Evolutionary conservation across 2,888 invertebrate genomes (phyloP).

Genomic region (Drosophila demipolita): DNA sequence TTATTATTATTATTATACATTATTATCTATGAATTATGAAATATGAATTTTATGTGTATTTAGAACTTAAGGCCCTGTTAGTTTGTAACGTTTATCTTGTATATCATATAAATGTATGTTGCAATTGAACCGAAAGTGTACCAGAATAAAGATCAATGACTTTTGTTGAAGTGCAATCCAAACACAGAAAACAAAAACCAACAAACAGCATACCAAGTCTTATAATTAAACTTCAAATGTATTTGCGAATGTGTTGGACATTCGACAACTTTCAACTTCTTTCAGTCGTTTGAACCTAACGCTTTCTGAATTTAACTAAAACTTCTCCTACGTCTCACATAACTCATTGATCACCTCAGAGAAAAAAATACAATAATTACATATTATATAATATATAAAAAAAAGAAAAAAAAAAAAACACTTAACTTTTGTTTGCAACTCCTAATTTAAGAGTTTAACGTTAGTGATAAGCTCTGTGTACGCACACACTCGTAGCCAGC

Average conservation of each 20-base stretch:
- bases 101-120: slow-evolving; percentile 77
- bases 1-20: slow-evolving; percentile 49
- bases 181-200: slow-evolving; percentile 67
- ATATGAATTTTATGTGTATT: slow-evolving; percentile 79
- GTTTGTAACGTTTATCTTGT: slow-evolving; percentile 66
- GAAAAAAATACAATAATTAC: slow-evolving; percentile 12
- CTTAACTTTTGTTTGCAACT: slow-evolving; percentile 78
- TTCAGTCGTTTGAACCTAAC: slow-evolving; percentile 64
- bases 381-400: slow-evolving; percentile 18
- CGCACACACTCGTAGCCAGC: slow-evolving; percentile 39
- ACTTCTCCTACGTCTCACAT: slow-evolving; percentile 62
- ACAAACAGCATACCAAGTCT: slow-evolving; percentile 55
- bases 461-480: slow-evolving; percentile 51
- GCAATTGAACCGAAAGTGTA: slow-evolving; percentile 79
- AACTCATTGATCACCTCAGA: slow-evolving; percentile 75
- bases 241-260: slow-evolving; percentile 20
- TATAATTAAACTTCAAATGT: slow-evolving; percentile 49
- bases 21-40: slow-evolving; percentile 54
- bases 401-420: slow-evolving; percentile 29
- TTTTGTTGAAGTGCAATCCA: slow-evolving; percentile 79
- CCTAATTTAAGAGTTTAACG: slow-evolving; percentile 70
- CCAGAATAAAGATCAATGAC: slow-evolving; percentile 83
- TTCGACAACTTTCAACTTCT: slow-evolving; percentile 36
- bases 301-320: slow-evolving; percentile 62
- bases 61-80: slow-evolving; percentile 71